phyloP scores from a whole-genome alignment of 1,140 invertebrate species.

The Scaptomyza hsui region DNA sequence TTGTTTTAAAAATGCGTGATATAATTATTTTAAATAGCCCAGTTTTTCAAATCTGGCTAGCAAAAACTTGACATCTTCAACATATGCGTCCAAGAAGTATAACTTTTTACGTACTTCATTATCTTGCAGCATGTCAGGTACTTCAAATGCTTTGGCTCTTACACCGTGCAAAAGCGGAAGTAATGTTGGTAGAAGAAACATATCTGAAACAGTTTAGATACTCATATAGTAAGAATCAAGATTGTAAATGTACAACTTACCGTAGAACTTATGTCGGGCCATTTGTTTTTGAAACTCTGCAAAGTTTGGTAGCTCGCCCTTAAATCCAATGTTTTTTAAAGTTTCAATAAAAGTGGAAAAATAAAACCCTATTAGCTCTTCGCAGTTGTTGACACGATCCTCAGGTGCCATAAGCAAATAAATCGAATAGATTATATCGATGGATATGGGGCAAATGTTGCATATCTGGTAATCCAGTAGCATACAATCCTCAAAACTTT shows the following conservation, averaged over 20 bases:
- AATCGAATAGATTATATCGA: conserved; percentile 57
- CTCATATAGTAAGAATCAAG: neutral
- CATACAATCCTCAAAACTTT: conserved; percentile 48
- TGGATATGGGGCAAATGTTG: conserved; percentile 40
- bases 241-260: conserved; percentile 29
- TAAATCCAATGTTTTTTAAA: conserved; percentile 49
- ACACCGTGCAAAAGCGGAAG: conserved; percentile 40
- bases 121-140: conserved; percentile 19
- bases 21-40: conserved; percentile 42
- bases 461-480: conserved; percentile 62
- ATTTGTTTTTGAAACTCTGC: conserved; percentile 43
- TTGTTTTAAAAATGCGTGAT: too few species aligned
- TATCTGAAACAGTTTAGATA: conserved; percentile 27
- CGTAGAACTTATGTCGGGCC: conserved; percentile 27
- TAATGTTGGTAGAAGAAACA: conserved; percentile 39
- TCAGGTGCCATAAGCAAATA: conserved; percentile 58
- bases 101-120: conserved; percentile 22
- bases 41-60: conserved; percentile 52
- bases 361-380: conserved; percentile 53
- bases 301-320: conserved; percentile 48
- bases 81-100: conserved; percentile 23
- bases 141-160: conserved; percentile 2
- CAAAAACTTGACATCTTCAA: conserved; percentile 41
- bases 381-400: conserved; percentile 38
- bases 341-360: conserved; percentile 44